Conservation (phyloP, 2,888 invertebrate genomes). For the Xestia sexstrigata region DNA sequence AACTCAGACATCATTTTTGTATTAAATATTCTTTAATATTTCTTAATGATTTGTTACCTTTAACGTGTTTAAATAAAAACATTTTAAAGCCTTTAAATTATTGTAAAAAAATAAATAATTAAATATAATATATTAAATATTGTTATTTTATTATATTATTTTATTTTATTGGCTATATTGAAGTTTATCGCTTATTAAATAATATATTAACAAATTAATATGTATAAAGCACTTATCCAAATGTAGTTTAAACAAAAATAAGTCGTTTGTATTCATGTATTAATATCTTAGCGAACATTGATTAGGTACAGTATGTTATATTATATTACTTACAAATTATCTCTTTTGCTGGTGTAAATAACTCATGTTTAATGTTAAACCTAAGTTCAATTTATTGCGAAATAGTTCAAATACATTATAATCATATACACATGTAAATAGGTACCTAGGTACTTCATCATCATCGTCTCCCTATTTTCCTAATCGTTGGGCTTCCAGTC, state of each 20-base stretch:
- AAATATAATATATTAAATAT: no score
- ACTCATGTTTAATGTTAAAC: slow-evolving; percentile 8
- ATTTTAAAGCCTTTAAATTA: background rate
- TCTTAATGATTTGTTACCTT: slow-evolving; percentile 39
- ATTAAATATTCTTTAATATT: slow-evolving; percentile 40
- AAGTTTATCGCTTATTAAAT: slow-evolving; percentile 13
- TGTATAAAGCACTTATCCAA: slow-evolving; percentile 7
- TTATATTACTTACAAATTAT: slow-evolving; percentile 28
- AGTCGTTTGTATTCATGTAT: slow-evolving; percentile 35
- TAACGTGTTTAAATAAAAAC: background rate
- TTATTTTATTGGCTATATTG: background rate
- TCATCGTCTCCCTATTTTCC: no score
- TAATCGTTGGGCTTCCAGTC: no score
- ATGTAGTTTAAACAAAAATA: slow-evolving; percentile 19
- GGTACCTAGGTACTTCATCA: no score
- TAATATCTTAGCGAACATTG: slow-evolving; percentile 29
- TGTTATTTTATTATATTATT: no score
- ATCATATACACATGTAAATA: no score
- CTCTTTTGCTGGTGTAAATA: slow-evolving; percentile 18
- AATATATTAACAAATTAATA: slow-evolving; percentile 41
- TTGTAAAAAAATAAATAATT: background rate
- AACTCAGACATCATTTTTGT: slow-evolving; percentile 66
- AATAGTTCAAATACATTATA: slow-evolving; percentile 15
- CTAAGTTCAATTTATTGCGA: slow-evolving; percentile 13
- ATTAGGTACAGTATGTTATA: slow-evolving; percentile 21